These are phyloP conservation scores for Galbula dea DNA, from an alignment of 2,113 vertebrate genomes.

Conservation along the genomic window DNA sequence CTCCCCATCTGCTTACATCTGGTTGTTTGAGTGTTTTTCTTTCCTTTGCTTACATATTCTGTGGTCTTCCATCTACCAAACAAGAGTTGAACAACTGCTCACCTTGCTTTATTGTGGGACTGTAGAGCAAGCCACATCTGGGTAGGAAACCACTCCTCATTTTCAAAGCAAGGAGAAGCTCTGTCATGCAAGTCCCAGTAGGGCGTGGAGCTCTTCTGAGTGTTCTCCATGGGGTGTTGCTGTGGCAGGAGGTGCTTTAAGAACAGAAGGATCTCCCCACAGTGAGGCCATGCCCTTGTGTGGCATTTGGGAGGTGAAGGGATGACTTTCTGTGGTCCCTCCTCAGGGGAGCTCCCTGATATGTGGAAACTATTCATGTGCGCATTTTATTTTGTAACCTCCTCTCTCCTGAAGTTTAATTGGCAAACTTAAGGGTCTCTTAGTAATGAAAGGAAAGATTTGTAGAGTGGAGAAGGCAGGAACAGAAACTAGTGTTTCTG, in stretches of 20 bases:
- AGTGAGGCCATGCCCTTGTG: accelerated
- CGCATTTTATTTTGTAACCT: not conserved
- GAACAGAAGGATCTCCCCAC: not conserved
- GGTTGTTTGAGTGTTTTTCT: not conserved
- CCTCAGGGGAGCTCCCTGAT: accelerated
- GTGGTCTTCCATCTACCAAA: not conserved
- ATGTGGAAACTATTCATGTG: accelerated
- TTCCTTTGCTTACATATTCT: not conserved
- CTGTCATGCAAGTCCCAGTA: not conserved
- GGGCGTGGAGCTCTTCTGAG: not conserved
- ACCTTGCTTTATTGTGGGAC: not conserved
- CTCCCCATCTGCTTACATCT: not conserved
- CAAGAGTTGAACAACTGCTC: not conserved
- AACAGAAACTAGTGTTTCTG: not conserved
- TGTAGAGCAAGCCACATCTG: not conserved
- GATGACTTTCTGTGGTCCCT: not conserved
- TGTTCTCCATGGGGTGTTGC: not conserved
- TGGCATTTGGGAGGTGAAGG: not conserved
- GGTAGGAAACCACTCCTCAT: not conserved
- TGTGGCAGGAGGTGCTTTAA: not conserved
- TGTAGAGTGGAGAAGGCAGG: not conserved
- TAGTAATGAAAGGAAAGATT: not conserved
- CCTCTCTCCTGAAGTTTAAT: not conserved
- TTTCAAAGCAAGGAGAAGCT: not conserved
- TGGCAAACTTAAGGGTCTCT: not conserved